phyloP scores from a whole-genome alignment of 2,113 vertebrate species.

The Macrotis lagotis region DNA sequence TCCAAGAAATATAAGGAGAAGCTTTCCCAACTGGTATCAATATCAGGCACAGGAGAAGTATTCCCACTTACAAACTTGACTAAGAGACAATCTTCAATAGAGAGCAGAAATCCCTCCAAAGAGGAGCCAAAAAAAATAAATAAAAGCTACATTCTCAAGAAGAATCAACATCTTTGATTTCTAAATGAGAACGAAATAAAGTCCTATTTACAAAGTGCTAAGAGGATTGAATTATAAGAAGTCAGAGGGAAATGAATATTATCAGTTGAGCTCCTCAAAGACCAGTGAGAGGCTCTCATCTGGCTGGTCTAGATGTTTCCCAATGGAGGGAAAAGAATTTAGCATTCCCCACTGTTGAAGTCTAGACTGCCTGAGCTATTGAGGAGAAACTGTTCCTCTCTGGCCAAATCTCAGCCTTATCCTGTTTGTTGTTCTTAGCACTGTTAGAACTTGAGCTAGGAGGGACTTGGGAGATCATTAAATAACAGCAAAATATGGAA shows the following conservation, averaged over 20 bases:
- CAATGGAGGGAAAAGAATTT: no score
- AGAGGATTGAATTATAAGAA: neutral
- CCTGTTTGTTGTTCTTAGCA: no score
- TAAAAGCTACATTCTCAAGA: neutral
- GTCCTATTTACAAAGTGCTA: neutral
- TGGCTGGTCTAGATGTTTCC: neutral
- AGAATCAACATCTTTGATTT: neutral
- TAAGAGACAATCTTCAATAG: neutral
- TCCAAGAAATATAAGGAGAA: neutral
- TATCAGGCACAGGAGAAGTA: neutral
- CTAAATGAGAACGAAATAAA: conserved; percentile 23
- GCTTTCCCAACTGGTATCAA: neutral
- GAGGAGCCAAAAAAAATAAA: conserved; percentile 28
- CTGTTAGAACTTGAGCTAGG: no score
- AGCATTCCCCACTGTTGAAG: no score
- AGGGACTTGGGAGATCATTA: no score
- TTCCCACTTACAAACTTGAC: neutral
- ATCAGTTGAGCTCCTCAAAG: neutral
- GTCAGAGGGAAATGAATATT: neutral
- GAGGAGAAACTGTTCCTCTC: no score
- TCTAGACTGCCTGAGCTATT: no score
- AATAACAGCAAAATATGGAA: no score
- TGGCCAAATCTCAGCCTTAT: no score
- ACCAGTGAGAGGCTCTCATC: neutral
- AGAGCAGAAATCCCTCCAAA: neutral